Evolutionary conservation across 2,113 vertebrate genomes (phyloP).

Genomic region (Phrynosoma blainvillii): DNA sequence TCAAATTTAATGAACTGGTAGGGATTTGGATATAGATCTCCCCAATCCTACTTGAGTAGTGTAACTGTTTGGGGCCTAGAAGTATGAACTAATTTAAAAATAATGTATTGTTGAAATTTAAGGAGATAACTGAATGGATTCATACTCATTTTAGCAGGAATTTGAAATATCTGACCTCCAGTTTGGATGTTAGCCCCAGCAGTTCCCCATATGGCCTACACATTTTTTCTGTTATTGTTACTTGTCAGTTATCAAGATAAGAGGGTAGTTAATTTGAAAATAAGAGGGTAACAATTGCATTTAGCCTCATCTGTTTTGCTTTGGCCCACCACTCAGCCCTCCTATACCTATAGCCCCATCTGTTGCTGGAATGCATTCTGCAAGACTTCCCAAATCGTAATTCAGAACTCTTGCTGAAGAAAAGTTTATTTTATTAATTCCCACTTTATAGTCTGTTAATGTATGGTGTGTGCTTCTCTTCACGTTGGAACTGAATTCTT

Average conservation of each 20-base stretch:
- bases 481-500: slow-evolving; percentile 8
- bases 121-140: neutral
- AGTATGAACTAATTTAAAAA: slow-evolving; percentile 21
- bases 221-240: no score
- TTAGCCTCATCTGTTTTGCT: neutral
- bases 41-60: neutral
- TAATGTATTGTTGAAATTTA: slow-evolving; percentile 21
- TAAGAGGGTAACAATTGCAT: no score
- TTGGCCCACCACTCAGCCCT: neutral
- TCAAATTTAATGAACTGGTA: neutral
- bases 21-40: neutral
- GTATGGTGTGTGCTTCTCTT: slow-evolving; percentile 7
- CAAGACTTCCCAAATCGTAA: neutral
- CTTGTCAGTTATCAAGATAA: no score
- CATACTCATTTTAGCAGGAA: neutral
- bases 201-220: no score
- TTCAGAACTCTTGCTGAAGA: neutral
- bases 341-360: no score
- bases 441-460: neutral
- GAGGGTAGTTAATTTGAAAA: no score
- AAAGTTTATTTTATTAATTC: neutral
- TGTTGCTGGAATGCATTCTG: neutral
- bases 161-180: neutral
- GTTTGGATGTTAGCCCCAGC: neutral
- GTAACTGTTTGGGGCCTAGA: neutral